Evolutionary conservation across 2,113 vertebrate genomes (phyloP).

Genomic region (Odontesthes bonariensis): DNA sequence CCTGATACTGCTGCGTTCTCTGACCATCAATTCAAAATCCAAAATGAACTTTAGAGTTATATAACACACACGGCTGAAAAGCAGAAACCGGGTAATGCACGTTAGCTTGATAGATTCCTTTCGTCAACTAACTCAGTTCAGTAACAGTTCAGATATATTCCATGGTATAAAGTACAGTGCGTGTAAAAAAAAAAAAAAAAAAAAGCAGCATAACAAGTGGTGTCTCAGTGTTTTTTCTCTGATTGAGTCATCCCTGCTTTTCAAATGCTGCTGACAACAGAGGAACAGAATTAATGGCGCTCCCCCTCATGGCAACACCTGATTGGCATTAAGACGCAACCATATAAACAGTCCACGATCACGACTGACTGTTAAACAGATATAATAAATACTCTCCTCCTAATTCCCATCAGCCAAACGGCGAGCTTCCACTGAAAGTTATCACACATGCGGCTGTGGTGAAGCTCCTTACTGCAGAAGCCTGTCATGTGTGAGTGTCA

Average conservation of each 20-base stretch:
- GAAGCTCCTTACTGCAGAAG: conserved; percentile 20
- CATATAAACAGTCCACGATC: conserved; percentile 4
- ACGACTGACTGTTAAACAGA: background rate
- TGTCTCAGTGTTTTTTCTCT: background rate
- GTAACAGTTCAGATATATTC: background rate
- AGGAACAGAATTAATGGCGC: conserved; percentile 3
- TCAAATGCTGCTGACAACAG: background rate
- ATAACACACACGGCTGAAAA: background rate
- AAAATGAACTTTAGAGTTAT: background rate
- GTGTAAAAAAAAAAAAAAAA: background rate
- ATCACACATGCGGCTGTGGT: conserved; percentile 13
- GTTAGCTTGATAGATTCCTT: background rate
- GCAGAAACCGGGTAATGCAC: background rate
- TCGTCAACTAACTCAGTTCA: accelerated
- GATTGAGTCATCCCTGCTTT: conserved; percentile 31
- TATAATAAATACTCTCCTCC: background rate
- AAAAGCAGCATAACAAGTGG: background rate
- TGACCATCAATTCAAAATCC: too few relatives aligned
- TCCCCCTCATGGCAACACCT: conserved; percentile 3
- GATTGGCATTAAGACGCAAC: background rate
- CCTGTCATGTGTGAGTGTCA: conserved; percentile 48
- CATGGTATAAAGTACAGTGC: background rate
- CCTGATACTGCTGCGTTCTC: too few relatives aligned
- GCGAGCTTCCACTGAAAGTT: conserved; percentile 10
- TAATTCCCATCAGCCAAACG: conserved; percentile 35